Percentiles rank a stretch among this genome's conserved stretches.
Evolutionary conservation across 2,888 invertebrate species (phyloP).

Genomic region (Trisateles emortualis): DNA sequence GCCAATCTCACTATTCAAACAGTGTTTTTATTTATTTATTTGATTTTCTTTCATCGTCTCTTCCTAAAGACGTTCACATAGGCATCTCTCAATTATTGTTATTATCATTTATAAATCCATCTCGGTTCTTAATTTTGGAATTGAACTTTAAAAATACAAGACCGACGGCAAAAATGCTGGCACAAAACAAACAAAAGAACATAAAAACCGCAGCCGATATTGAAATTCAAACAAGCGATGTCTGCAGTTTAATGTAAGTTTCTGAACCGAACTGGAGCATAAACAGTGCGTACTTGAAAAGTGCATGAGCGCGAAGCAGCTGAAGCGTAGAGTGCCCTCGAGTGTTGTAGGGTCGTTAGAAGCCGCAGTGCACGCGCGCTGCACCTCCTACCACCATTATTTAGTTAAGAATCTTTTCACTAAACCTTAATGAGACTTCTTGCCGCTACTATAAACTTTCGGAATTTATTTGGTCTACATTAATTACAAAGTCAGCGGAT

Average conservation of each 20-base stretch:
- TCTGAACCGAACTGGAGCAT: conserved; percentile 72
- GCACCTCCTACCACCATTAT: conserved; percentile 58
- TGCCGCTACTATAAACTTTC: conserved; percentile 32
- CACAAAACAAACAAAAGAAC: background rate
- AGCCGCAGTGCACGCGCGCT: conserved; percentile 55
- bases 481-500: conserved; percentile 7
- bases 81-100: no score
- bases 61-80: no score
- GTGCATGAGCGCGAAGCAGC: conserved; percentile 75
- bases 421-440: conserved; percentile 60
- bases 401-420: conserved; percentile 64
- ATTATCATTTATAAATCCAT: no score
- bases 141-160: background rate
- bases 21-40: no score
- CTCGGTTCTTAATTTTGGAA: no score
- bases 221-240: conserved; percentile 56
- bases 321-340: conserved; percentile 67
- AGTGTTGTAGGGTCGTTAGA: conserved; percentile 70
- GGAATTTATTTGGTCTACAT: conserved; percentile 20
- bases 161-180: background rate
- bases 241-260: conserved; percentile 60
- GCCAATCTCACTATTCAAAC: no score
- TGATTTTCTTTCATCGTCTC: no score
- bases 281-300: conserved; percentile 82
- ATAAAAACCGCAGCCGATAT: conserved; percentile 42